These are phyloP conservation scores for Halcyon malimbica DNA, from an alignment of 2,113 vertebrate genomes.

Conservation along the genomic window DNA sequence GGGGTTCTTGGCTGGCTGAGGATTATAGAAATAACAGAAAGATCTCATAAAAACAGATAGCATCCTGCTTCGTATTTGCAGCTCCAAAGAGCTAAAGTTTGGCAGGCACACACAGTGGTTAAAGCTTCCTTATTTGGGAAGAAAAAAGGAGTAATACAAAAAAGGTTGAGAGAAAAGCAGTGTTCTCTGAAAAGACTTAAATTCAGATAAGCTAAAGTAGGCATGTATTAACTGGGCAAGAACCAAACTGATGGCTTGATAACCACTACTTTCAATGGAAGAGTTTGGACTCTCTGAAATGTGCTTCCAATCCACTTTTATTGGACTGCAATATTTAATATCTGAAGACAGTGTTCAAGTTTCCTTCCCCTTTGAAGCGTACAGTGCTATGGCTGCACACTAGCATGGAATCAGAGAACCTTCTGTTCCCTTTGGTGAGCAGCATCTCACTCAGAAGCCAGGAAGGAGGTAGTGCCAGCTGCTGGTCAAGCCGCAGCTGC, in stretches of 20 bases:
- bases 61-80: slow-evolving; percentile 46
- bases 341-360: background rate
- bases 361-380: background rate
- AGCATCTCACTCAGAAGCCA: background rate
- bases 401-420: background rate
- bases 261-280: background rate
- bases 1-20: slow-evolving; percentile 37
- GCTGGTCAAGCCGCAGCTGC: background rate
- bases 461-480: background rate
- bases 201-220: slow-evolving; percentile 21
- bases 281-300: background rate
- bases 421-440: background rate
- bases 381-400: background rate
- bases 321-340: background rate
- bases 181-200: background rate
- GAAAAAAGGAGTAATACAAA: slow-evolving; percentile 30
- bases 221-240: background rate
- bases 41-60: slow-evolving; percentile 64
- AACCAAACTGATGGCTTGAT: background rate
- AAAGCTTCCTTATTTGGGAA: slow-evolving; percentile 73
- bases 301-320: background rate
- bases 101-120: slow-evolving; percentile 26
- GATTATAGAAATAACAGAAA: slow-evolving; percentile 69
- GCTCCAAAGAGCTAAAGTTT: slow-evolving; percentile 54
- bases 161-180: slow-evolving; percentile 11